A percentile compares a stretch with the other conserved stretches of the same genome.
These are phyloP conservation scores for Agrilus planipennis DNA, from an alignment of 1,140 invertebrate genomes.

Conservation along the genomic window DNA sequence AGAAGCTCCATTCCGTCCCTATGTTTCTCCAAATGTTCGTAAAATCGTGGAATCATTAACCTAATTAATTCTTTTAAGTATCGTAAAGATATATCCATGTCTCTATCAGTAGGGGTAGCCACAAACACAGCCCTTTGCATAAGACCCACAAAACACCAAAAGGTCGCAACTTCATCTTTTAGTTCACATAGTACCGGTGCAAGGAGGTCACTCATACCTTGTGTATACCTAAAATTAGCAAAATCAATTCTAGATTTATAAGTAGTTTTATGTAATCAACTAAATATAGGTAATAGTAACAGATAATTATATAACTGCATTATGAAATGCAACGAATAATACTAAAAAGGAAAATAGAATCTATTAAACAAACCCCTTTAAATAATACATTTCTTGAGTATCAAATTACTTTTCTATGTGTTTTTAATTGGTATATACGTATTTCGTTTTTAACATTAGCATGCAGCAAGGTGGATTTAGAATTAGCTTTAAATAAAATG, in stretches of 20 bases:
- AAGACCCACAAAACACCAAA: constrained; percentile 88
- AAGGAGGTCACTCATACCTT: constrained; percentile 87
- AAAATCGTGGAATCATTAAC: constrained; percentile 79
- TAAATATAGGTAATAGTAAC: no score
- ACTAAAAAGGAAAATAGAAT: no score
- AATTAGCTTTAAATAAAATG: no score
- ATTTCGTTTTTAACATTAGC: no score
- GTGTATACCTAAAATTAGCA: constrained; percentile 38
- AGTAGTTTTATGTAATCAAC: no score
- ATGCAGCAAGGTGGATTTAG: no score
- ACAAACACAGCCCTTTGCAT: constrained; percentile 88
- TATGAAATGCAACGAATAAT: neutral
- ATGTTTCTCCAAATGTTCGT: constrained; percentile 68
- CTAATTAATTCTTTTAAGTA: constrained; percentile 77
- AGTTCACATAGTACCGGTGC: constrained; percentile 79
- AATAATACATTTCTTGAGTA: no score
- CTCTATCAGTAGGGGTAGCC: constrained; percentile 81
- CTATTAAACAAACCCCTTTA: no score
- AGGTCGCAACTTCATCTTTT: constrained; percentile 79
- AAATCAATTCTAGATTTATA: neutral
- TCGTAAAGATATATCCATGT: constrained; percentile 86
- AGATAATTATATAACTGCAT: no score
- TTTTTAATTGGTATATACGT: no score
- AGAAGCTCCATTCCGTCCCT: constrained; percentile 78
- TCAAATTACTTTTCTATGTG: no score